Base-by-base conservation (phyloP, 2,113 vertebrate species). In the Misgurnus anguillicaudatus region DNA sequence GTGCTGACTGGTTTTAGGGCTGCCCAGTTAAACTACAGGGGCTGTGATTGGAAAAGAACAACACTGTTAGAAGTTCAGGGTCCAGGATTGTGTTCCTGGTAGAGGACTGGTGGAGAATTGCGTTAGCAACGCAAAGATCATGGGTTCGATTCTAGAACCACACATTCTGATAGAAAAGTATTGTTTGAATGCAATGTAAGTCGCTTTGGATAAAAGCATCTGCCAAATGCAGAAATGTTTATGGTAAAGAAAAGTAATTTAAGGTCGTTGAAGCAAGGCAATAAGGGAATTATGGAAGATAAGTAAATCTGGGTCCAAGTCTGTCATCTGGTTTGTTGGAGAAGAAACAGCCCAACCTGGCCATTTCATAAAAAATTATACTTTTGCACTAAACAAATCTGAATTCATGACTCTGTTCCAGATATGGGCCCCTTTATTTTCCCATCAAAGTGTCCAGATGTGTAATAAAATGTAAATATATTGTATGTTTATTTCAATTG, bases 381-480 rank as follows among this genome's bases (percentile, higher is more conserved):
- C 6, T 24, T 72, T 17, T 16, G 36, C 13, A 58, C 53, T 16
- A 38, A 42, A 72, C n/a, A 58, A 3, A 72, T 58, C 38, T 6
- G 39, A 72, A 73, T 60, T 21, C 2, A 16, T 16, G 17, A 41
- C n/a, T 69, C 45, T 13, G 48, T 48, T 55, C 31, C 41, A 39
- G 70, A 72, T 41, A 5, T 42, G 11, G 31, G 4, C 10, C 38
- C 51, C 10, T 57, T 9, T 58, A 60, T 14, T 51, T 51, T 51
- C 16, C 4, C 48, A 51, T 14, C 5, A 5, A 51, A 16, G 48
- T 14, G 48, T 51, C 48, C 1, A 53, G 42, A 24, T 67, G 13
- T 55, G 51, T 39, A 39, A 5, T 55, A 55, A 53, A 71, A 38
- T 72, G 38, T 72, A 58, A n/a, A n/a, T 24, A 70, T 55, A 58